Percentiles rank a stretch among this genome's conserved stretches.
phyloP scores from a whole-genome alignment of 2,113 vertebrate genomes.

The Psettodes erumei region DNA sequence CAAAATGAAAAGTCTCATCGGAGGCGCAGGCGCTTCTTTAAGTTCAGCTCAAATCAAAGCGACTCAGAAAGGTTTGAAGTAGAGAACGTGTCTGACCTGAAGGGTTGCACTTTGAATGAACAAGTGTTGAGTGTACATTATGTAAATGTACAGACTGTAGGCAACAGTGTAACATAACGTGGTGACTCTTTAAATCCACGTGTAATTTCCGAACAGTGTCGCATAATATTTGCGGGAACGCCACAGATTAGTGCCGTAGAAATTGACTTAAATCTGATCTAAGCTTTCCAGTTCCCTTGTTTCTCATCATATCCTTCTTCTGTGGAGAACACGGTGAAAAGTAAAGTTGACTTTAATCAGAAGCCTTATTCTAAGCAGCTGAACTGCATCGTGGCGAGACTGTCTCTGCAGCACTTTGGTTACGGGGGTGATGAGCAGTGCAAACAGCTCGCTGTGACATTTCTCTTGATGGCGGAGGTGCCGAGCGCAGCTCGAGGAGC shows the following conservation, averaged over 20 bases:
- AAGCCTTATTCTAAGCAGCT: not conserved
- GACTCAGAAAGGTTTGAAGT: not conserved
- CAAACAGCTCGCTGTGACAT: conserved; percentile 13
- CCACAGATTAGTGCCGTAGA: not conserved
- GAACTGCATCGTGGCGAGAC: not conserved
- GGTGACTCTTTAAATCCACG: no score
- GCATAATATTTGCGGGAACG: not conserved
- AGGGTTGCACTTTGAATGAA: not conserved
- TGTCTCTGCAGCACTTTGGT: not conserved
- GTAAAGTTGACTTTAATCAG: not conserved
- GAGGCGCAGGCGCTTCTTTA: conserved; percentile 10
- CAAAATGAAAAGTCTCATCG: conserved; percentile 39
- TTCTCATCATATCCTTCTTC: not conserved
- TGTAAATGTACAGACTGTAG: not conserved
- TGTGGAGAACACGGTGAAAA: not conserved
- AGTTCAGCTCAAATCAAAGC: conserved; percentile 39
- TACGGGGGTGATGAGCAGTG: not conserved
- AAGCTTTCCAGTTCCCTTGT: not conserved
- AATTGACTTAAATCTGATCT: not conserved
- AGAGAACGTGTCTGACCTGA: not conserved
- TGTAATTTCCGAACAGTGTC: not conserved
- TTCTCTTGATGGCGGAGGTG: not conserved
- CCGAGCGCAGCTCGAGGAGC: not conserved
- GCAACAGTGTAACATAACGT: not conserved
- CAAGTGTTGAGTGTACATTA: not conserved